A percentile compares a stretch with the other conserved stretches of the same genome.
Evolutionary conservation across 37 sponge, comb jelly and placozoan species (phyloP).

Genomic region (Haliclona indistincta): DNA sequence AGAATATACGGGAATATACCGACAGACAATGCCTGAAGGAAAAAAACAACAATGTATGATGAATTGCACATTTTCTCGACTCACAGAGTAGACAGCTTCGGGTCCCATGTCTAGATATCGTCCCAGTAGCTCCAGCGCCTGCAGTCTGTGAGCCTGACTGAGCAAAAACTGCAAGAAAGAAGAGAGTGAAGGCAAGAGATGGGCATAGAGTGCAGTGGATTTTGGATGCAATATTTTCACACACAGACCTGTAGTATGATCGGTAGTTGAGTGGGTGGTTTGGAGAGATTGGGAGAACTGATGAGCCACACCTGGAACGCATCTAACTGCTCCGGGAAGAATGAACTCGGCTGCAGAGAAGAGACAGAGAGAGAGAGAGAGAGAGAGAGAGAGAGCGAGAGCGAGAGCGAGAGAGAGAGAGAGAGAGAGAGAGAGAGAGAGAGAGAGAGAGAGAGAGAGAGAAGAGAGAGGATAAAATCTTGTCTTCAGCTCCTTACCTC

Average conservation of each 20-base stretch:
- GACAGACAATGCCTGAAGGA: conserved; percentile 78
- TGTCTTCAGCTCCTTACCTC: conserved; percentile 48
- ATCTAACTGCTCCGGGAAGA: conserved; percentile 93
- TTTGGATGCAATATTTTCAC: not conserved
- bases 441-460: not conserved
- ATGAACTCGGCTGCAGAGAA: conserved; percentile 76
- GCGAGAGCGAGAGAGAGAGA: not conserved
- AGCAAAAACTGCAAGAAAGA: conserved; percentile 76
- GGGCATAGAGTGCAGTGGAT: not conserved
- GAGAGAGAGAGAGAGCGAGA: conserved; percentile 13
- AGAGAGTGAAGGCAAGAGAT: not conserved
- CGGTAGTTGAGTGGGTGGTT: conserved; percentile 90
- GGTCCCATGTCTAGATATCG: conserved; percentile 94
- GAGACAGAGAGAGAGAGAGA: conserved; percentile 12
- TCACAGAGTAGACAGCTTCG: conserved; percentile 81
- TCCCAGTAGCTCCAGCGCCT: conserved; percentile 92
- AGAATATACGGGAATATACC: conserved; percentile 98
- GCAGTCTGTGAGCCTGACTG: conserved; percentile 87
- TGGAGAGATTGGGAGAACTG: conserved; percentile 35
- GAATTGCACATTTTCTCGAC: not conserved
- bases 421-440: not conserved
- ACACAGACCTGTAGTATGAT: conserved; percentile 89
- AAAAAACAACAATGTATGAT: not conserved
- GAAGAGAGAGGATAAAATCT: not conserved
- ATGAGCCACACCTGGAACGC: conserved; percentile 95